Percentiles rank a stretch among this genome's conserved stretches.
phyloP scores from a whole-genome alignment of 2,113 vertebrate genomes.

The Channa maculata region DNA sequence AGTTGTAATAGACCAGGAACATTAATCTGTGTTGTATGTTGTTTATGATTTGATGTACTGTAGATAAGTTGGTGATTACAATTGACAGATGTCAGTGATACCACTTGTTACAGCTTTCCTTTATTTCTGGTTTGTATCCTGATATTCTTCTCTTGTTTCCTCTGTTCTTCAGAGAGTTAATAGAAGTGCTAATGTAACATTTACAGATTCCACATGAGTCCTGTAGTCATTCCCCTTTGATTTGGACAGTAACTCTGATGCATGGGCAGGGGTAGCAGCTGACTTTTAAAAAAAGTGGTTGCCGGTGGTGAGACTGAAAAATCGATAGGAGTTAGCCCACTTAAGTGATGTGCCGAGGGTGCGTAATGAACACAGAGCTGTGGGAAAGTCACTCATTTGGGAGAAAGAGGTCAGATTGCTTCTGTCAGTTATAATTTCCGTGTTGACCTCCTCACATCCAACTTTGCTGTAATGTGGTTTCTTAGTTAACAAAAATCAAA shows the following conservation, averaged over 20 bases:
- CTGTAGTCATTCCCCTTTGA: constrained; percentile 47
- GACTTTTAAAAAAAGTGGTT: constrained; percentile 51
- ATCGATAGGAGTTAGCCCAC: constrained; percentile 55
- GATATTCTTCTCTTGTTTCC: not conserved
- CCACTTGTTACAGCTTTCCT: not conserved
- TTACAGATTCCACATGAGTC: constrained; percentile 46
- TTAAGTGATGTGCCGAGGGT: constrained; percentile 50
- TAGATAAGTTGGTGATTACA: too few relatives aligned
- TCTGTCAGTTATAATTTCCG: constrained; percentile 59
- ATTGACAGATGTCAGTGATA: too few relatives aligned
- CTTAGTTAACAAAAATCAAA: too few relatives aligned
- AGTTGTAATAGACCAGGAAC: too few relatives aligned
- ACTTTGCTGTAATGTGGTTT: not conserved
- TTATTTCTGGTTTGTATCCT: not conserved
- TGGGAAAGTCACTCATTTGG: constrained; percentile 39
- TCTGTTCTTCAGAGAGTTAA: constrained; percentile 31
- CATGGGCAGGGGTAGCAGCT: constrained; percentile 25
- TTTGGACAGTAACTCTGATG: constrained; percentile 48
- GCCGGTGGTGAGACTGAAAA: constrained; percentile 35
- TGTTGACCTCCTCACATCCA: constrained; percentile 40
- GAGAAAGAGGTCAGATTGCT: constrained; percentile 51
- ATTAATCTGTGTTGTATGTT: too few relatives aligned
- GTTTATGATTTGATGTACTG: too few relatives aligned
- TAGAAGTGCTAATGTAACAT: constrained; percentile 54
- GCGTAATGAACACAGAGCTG: constrained; percentile 53